Base-by-base conservation (phyloP, 2,888 invertebrate species). In the Erebia ligea region DNA sequence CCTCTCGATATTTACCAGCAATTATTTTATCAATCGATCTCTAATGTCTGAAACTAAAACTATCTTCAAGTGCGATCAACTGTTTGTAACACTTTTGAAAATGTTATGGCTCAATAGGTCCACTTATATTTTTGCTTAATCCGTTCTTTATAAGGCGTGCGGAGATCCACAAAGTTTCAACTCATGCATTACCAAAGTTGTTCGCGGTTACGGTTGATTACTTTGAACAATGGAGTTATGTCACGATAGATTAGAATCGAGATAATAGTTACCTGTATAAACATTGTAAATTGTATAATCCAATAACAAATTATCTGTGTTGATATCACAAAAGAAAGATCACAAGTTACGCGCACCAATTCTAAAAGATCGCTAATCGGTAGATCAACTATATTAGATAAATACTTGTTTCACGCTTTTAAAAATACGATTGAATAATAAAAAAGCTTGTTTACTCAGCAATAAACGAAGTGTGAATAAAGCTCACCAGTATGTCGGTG, bases 401-500 rank as follows among this genome's bases (percentile, higher is more conserved):
- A 58, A 65, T 65, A 68, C 67, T 72, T 54, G 52, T 40, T 69
- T 59, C 34, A 52, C 34, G 54, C 63, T 40, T 40, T 67, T 69
- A 63, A 70, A 70, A 67, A 67, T 59, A 59, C 50, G 45, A 17
- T 50, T 68, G 62, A 56, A 64, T 50, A 63, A 68, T 70, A 68
- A 72, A 69, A 62, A 21, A 57, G 65, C 17, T 10, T 72, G 70
- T 74, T 73, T 74, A 71, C 69, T 71, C 70, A 54, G 57, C 69
- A 70, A 71, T 73, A 76, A 74, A 71, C 68, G 64, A 56, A 64
- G 63, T 54, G 65, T 66, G 73, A 76, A 76, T 76, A 78, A 79
- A 79, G 84, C 92, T 93, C 85, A 93, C 93, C 93, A 92, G 82
- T 88, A 92, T 84, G 82, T 93, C 90, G 77, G 92, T 92, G 86